Evolutionary conservation across 2,888 invertebrate species (phyloP), one percentile per base, ranked within the genome.

Genomic region (Rhopalosiphum nymphaeae): DNA sequence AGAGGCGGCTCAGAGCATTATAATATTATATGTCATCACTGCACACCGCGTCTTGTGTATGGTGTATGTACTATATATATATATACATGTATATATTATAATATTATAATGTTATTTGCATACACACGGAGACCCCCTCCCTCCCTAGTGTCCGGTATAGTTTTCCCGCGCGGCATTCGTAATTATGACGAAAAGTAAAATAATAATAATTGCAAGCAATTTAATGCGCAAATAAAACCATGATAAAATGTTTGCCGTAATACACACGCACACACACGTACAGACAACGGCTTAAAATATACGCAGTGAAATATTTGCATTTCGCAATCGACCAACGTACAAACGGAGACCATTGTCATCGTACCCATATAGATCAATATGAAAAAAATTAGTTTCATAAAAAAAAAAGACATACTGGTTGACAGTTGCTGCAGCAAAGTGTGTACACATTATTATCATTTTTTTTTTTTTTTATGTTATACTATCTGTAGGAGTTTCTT

Each of bases 171-270:
- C 46, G 9, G 21, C 21, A 11, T 46, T 29, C 13, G 42, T 56
- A 42, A 56, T 89, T 29, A 78, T 36, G 49, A 53, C 36, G 36
- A 53, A 36, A 53, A 91, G 36, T 42, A 29, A 26, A n/a, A 53
- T 44, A n/a, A 53, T 44, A n/a, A 84, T 78, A 4, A 67, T 56
- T 56, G 84, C 84, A 11, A 84, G 3, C 56, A 56, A 91, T 91
- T 84, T 84, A 26, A 91, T 42, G 91, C 42, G 91, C 53, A 85
- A 85, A 56, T 56, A 84, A 89, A 53, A 85, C 85, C 85, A 13
- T 5, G 44, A 21, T 86, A 53, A 53, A 78, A 29, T n/a, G 89
- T 67, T 44, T 36, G 7, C 89, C 42, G 57, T 44, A 13, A 21
- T 26, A n/a, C 7, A 10, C n/a, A 57, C 57, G 29, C 53, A 26